A percentile compares a stretch with the other conserved stretches of the same genome.
Evolutionary conservation across 2,797 vertebrate genomes (phyloP).

Genomic region (Megaceryle alcyon): DNA sequence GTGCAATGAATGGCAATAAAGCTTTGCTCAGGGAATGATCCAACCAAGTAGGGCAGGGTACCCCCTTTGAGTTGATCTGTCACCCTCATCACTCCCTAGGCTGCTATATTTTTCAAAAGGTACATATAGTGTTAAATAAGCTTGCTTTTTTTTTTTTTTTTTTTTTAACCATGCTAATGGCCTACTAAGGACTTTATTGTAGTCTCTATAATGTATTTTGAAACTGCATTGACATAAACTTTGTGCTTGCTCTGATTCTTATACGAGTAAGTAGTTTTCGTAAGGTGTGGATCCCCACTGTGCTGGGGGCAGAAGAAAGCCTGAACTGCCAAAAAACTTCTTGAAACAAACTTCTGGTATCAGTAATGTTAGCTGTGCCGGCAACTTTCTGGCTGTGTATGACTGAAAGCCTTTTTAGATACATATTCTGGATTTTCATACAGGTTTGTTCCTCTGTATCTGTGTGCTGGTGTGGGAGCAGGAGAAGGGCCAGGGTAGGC

Average conservation of each 20-base stretch:
- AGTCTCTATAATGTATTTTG: not conserved
- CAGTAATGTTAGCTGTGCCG: not conserved
- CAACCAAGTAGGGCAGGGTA: not conserved
- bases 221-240: not conserved
- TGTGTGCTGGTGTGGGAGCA: not conserved
- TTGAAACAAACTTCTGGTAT: not conserved
- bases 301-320: not conserved
- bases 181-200: not conserved
- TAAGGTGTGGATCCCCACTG: not conserved
- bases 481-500: not conserved
- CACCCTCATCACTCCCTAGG: not conserved
- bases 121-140: not conserved
- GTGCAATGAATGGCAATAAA: not conserved
- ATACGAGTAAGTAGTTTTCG: not conserved
- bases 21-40: not conserved
- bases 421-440: not conserved
- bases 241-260: not conserved
- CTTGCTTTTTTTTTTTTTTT: not conserved
- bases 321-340: not conserved
- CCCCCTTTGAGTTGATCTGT: accelerated
- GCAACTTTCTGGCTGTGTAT: not conserved
- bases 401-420: not conserved
- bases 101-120: not conserved
- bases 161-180: not conserved
- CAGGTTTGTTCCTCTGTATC: not conserved